Evolutionary conservation across 2,113 vertebrate species (phyloP).

Genomic region (Nettapus auritus): DNA sequence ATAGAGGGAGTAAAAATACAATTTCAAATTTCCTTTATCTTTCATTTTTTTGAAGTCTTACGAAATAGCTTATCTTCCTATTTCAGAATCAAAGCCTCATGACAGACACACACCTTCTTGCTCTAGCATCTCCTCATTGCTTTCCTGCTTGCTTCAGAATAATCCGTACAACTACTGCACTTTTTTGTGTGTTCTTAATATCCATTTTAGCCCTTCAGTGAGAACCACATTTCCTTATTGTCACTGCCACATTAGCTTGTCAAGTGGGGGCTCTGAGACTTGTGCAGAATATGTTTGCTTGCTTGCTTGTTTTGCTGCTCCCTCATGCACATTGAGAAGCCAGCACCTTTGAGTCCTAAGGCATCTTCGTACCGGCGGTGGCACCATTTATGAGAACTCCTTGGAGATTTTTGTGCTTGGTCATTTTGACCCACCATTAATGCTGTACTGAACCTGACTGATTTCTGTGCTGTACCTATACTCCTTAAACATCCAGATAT

Average conservation of each 20-base stretch:
- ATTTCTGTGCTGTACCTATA: background rate
- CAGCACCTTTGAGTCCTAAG: background rate
- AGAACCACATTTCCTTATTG: background rate
- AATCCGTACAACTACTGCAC: background rate
- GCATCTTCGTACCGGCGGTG: background rate
- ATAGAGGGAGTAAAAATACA: background rate
- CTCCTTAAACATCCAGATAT: background rate
- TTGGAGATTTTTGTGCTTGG: background rate
- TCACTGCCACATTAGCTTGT: background rate
- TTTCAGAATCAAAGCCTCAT: background rate
- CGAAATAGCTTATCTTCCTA: background rate
- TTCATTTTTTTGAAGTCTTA: background rate
- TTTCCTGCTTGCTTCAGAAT: background rate
- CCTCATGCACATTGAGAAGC: background rate
- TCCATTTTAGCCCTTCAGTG: background rate
- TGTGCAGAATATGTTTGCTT: background rate
- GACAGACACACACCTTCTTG: background rate
- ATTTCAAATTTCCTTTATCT: background rate
- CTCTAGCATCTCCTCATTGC: background rate
- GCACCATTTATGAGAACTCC: background rate
- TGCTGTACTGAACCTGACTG: background rate
- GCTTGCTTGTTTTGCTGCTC: background rate
- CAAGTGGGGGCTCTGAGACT: background rate
- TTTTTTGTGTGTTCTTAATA: background rate
- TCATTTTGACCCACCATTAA: background rate